These are phyloP conservation scores for Zygothrica quintamaculata DNA, from an alignment of 2,888 invertebrate genomes.

Conservation along the genomic window DNA sequence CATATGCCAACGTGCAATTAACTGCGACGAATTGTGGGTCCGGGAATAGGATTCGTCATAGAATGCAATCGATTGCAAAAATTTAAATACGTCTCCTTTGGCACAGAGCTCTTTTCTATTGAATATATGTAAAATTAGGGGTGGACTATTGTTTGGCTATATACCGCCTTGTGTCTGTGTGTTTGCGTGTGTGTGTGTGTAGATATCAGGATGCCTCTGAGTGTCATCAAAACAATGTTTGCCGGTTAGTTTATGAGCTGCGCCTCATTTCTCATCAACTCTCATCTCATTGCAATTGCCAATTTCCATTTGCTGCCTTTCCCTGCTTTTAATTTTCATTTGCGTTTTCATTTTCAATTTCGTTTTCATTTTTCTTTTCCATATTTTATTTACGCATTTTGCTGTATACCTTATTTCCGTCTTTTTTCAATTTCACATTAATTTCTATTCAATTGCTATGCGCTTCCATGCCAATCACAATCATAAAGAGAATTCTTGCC, in stretches of 20 bases:
- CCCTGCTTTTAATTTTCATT: conserved; percentile 17
- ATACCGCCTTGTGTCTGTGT: conserved; percentile 13
- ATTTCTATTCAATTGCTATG: conserved; percentile 74
- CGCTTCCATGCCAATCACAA: conserved; percentile 46
- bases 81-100: conserved; percentile 70
- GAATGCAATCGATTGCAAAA: conserved; percentile 60
- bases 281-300: conserved; percentile 43
- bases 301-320: conserved; percentile 31
- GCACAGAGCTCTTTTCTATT: conserved; percentile 36
- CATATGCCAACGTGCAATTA: conserved; percentile 58
- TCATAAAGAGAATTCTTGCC: conserved; percentile 43
- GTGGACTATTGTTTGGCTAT: conserved; percentile 42
- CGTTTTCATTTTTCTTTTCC: conserved; percentile 1
- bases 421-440: conserved; percentile 74
- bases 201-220: conserved; percentile 68
- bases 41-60: conserved; percentile 62
- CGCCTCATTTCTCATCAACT: conserved; percentile 55
- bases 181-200: no score
- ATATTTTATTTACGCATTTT: conserved; percentile 26
- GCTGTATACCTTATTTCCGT: conserved; percentile 15
- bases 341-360: conserved; percentile 22
- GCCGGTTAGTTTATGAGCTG: conserved; percentile 76
- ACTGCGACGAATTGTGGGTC: conserved; percentile 67
- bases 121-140: conserved; percentile 25
- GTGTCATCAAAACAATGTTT: conserved; percentile 79